Base-by-base conservation (phyloP, 2,797 vertebrate species). In the Oreochromis grahami region DNA sequence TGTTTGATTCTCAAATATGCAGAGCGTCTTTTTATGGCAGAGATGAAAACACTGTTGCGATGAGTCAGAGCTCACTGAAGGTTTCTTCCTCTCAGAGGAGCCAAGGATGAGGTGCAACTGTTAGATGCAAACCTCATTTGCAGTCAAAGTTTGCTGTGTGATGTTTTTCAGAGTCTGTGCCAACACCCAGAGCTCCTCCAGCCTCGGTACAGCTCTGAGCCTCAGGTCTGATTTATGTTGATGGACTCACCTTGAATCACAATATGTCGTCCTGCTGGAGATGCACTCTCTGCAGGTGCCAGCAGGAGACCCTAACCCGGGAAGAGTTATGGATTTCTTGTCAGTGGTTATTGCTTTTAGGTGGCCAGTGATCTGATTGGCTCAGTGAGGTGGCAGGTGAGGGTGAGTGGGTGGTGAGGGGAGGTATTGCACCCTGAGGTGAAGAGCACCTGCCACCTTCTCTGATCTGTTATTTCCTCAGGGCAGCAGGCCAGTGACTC, bases 161-260 rank as follows among this genome's bases (percentile, higher is more conserved):
- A 58, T 89, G 87, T 83, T 83, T 74, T 78, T 86, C 78, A 60
- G 58, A 80, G 84, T 34, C 56, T 8, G 70, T 56, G 85, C 87
- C 85, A 72, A 53, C 82, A 43, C 85, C 70, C 85, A 24, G 78
- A 79, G 55, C 83, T 80, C 43, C 52, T 78, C 48, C 41, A 4
- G 65, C 4, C 84, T 78, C 77, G 1, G 60, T 21, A 1, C 72
- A 34, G 82, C 84, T 74, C 58, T 1, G 12, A 84, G 79, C 43
- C 81, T 78, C 1, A 15, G 26, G 63, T 79, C 81, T 82, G 87
- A 90, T 90, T 89, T 77, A 83, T 83, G 79, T 83, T 74, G 81
- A 89, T 79, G 5, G 72, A 89, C 93, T 90, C 82, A 77, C 84
- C 89, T 88, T 81, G 91, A 89, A 84, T 91, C 85, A 53, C 87